Evolutionary conservation across 2,888 invertebrate species (phyloP).

Genomic region (Eupelmus urozonus): DNA sequence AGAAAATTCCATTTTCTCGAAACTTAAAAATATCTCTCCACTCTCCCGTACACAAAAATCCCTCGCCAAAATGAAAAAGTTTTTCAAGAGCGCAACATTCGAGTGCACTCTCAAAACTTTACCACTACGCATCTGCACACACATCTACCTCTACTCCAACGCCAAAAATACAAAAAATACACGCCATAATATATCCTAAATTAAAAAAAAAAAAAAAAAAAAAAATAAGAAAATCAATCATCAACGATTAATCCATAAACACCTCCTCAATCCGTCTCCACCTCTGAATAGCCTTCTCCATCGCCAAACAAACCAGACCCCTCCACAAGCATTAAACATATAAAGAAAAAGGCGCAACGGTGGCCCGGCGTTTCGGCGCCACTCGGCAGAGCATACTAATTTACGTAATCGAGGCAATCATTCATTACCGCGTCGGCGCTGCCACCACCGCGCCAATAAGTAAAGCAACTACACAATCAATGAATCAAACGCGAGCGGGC

Average conservation of each 20-base stretch:
- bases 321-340: neutral
- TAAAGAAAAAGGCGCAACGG: neutral
- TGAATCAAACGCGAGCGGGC: constrained; percentile 46
- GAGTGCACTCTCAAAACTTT: too few species aligned
- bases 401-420: constrained; percentile 58
- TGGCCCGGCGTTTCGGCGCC: constrained; percentile 4
- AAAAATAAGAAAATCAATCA: neutral
- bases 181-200: neutral
- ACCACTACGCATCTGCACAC: too few species aligned
- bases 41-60: too few species aligned
- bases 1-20: too few species aligned
- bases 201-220: neutral
- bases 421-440: constrained; percentile 49
- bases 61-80: too few species aligned
- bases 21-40: too few species aligned
- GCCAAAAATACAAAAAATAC: too few species aligned
- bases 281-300: neutral
- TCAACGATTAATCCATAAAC: neutral
- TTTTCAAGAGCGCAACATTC: too few species aligned
- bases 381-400: constrained; percentile 51
- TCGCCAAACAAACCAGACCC: neutral
- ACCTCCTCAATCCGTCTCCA: neutral
- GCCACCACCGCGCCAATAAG: constrained; percentile 35
- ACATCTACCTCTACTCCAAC: too few species aligned
- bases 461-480: constrained; percentile 47